phyloP scores from a whole-genome alignment of 1,140 invertebrate genomes.

The Tribolium madens region DNA sequence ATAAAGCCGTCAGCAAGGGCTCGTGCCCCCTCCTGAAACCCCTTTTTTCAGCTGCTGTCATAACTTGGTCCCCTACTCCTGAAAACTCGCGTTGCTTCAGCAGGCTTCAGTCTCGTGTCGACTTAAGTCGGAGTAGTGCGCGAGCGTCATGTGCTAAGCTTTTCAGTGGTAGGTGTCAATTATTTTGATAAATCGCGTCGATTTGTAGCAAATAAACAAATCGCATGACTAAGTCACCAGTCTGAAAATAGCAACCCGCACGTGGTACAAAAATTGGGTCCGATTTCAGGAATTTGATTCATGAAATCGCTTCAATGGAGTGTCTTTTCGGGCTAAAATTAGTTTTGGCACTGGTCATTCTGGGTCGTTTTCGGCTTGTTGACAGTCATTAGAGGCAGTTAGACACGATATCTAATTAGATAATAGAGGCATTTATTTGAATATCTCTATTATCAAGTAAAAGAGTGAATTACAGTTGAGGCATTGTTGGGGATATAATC shows the following conservation, averaged over 20 bases:
- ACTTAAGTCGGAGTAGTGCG: constrained; percentile 12
- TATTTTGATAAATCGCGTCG: too few species aligned
- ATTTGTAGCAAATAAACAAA: too few species aligned
- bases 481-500: constrained; percentile 1
- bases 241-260: too few species aligned
- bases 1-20: not conserved
- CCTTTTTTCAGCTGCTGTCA: constrained; percentile 46
- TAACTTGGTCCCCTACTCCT: constrained; percentile 33
- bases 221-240: too few species aligned
- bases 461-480: not conserved
- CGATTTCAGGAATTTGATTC: not conserved
- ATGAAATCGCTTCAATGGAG: not conserved
- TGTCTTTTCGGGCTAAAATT: not conserved
- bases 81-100: constrained; percentile 4
- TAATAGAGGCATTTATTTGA: constrained; percentile 6
- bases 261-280: too few species aligned
- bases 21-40: constrained; percentile 9
- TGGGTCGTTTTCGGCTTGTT: not conserved
- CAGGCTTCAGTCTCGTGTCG: not conserved
- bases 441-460: not conserved
- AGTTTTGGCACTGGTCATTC: not conserved
- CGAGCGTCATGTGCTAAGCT: not conserved
- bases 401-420: constrained; percentile 30
- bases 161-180: not conserved
- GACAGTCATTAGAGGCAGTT: not conserved